Base-by-base conservation (phyloP, 2,113 vertebrate genomes). In the Symphodus melops region DNA sequence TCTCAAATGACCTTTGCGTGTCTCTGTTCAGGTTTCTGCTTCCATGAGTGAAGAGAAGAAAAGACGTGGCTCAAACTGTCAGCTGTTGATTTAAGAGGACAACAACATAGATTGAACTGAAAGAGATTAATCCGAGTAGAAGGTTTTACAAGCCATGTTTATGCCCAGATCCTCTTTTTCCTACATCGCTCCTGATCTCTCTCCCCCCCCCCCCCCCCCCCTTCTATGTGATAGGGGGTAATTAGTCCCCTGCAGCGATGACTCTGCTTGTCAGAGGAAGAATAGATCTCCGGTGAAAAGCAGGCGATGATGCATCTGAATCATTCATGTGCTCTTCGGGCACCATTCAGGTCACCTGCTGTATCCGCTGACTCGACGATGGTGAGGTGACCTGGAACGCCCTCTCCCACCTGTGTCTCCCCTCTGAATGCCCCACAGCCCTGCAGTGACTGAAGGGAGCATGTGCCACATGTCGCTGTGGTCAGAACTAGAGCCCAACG, bases 1-100 rank as follows among this genome's bases (percentile, higher is more conserved):
- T 90, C 90, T 93, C 91, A 82, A 61, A 85, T 92, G 88, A 89
- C 92, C 88, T 37, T 64, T 19, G 75, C 46, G 57, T 72, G 80
- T 71, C 75, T 53, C 33, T 55, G 52, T 85, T 86, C 86, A 82
- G 79, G 87, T 89, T 91, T 92, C 83, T 68, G 69, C 70, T 5
- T 60, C 59, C 33, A 33, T 21, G 51, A 7, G 17, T 41, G 7
- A 20, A 10, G 3, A 9, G 42, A 46, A 1, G 21, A 2, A 9
- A 17, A 16, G 52, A 20, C 8, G 0, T 3, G 9, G 17, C 3
- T 1, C 21, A 16, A 3, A 60, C 52, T 5, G 4, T 49, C 13
- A 3, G 21, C 41, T n/a, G 37, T 36, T 14, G 20, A 41, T 5
- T 16, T 1, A 1, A 25, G 70, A 17, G 23, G 13, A 19, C 16